Base-by-base conservation (phyloP, 1,140 invertebrate genomes). In the Ridgeia piscesae region DNA sequence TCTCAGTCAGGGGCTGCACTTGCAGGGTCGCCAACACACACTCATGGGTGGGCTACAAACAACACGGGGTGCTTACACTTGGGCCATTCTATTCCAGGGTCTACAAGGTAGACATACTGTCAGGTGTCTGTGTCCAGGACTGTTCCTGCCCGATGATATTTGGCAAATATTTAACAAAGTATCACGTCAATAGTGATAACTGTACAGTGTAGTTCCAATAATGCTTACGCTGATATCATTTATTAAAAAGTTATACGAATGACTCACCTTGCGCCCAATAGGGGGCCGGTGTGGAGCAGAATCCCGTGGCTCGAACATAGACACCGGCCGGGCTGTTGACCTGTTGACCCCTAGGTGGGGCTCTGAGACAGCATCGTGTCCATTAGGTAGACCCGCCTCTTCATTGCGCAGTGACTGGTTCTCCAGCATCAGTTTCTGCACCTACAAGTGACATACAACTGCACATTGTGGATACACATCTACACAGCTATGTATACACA, bases 241-340 rank as follows among this genome's bases (percentile, higher is more conserved):
- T 42, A 11, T 42, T 42, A 27, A 77, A 77, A 77, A 14, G 2
- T 77, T 77, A 31, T 2, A 77, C 58, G 27, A 21, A 42, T 77
- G 58, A 77, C 58, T 77, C 17, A 77, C 58, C 58, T 77, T 77
- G 58, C 58, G 58, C 58, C 58, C 58, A 77, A 77, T 77, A 77
- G 58, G 58, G 4, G 33, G 89, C 89, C 35, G 33, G 88, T 89
- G 89, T 35, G 33, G 35, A 33, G 14, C 31, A 34, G 88, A 93
- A 92, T 95, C 93, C 93, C 94, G 91, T 34, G 94, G 94, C 92
- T 95, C 95, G 94, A 95, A 95, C 94, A 95, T 95, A 0, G 95
- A 95, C 92, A 94, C 94, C n/a, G 94, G 94, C 33, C 94, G 93
- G 34, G 27, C 33, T 34, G 92, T 33, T 33, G 31, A 34, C 50